Conservation (phyloP, 2,888 invertebrate genomes). For the Parnassius apollo region DNA sequence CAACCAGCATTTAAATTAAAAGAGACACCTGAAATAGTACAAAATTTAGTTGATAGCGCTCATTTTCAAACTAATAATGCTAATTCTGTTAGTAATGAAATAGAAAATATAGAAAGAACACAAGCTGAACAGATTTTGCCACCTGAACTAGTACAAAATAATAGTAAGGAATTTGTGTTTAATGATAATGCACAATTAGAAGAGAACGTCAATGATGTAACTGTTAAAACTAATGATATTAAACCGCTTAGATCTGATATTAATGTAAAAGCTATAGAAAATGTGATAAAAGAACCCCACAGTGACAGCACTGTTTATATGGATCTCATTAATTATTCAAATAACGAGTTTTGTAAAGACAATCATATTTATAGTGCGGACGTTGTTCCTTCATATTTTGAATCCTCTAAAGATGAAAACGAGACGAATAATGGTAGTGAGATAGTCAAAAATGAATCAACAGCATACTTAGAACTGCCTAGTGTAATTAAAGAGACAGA, state of each 20-base stretch:
- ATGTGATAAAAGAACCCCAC: constrained; percentile 35
- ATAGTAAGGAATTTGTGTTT: constrained; percentile 18
- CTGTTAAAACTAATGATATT: constrained; percentile 25
- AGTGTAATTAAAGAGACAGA: constrained; percentile 54
- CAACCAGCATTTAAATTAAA: constrained; percentile 1
- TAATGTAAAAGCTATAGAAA: constrained; percentile 31
- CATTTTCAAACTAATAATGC: constrained; percentile 3
- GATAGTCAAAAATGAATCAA: constrained; percentile 59
- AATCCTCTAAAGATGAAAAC: constrained; percentile 36
- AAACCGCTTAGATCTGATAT: constrained; percentile 24
- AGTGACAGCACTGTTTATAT: constrained; percentile 56
- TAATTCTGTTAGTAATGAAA: constrained; percentile 7
- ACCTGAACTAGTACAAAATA: constrained; percentile 27
- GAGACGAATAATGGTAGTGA: constrained; percentile 31
- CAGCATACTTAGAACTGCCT: constrained; percentile 69
- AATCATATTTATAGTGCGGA: constrained; percentile 40
- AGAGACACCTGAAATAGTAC: constrained; percentile 64
- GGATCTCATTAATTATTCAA: constrained; percentile 64
- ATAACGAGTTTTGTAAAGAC: constrained; percentile 48
- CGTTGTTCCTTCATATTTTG: constrained; percentile 44
- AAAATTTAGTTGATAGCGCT: constrained; percentile 50
- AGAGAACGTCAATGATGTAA: constrained; percentile 13
- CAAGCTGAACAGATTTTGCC: neutral
- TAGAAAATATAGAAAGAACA: neutral
- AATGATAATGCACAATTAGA: constrained; percentile 18